Conservation (phyloP, 2,888 invertebrate species). For the Pyrrhia umbra region DNA sequence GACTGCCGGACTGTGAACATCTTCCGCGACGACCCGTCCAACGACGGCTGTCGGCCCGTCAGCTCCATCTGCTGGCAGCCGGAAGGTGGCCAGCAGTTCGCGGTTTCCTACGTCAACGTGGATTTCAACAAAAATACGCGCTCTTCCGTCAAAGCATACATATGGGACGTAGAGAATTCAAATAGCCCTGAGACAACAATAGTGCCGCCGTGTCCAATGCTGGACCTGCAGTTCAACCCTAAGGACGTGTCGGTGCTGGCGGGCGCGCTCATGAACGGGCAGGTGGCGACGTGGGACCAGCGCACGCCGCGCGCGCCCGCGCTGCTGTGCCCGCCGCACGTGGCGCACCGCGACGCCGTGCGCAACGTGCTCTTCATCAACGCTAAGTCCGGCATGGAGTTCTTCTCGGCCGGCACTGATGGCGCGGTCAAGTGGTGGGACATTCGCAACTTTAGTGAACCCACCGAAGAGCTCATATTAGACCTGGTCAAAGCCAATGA, state of each 20-base stretch:
- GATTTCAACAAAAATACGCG: conserved; percentile 91
- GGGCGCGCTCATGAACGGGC: conserved; percentile 93
- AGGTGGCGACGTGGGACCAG: conserved; percentile 94
- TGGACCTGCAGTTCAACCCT: conserved; percentile 96
- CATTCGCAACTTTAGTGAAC: conserved; percentile 91
- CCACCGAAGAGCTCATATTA: conserved; percentile 91
- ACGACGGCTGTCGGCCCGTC: conserved; percentile 91
- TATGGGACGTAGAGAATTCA: conserved; percentile 98
- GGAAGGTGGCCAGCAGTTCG: conserved; percentile 94
- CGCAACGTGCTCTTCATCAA: conserved; percentile 96
- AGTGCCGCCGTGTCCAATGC: conserved; percentile 92
- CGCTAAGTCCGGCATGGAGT: conserved; percentile 97
- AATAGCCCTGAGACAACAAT: conserved; percentile 93
- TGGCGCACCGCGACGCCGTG: conserved; percentile 96
- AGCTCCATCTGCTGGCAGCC: conserved; percentile 96
- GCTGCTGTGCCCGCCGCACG: conserved; percentile 93
- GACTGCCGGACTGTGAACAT: conserved; percentile 95
- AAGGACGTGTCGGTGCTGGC: conserved; percentile 92
- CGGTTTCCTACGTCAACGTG: conserved; percentile 94
- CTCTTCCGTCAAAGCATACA: conserved; percentile 83
- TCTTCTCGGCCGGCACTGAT: conserved; percentile 97
- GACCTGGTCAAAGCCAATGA: conserved; percentile 91
- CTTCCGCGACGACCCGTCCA: conserved; percentile 92
- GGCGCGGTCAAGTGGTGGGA: conserved; percentile 96
- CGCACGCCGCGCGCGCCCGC: conserved; percentile 93